Conservation (phyloP, 2,113 vertebrate genomes). For the Sigmodon hispidus region DNA sequence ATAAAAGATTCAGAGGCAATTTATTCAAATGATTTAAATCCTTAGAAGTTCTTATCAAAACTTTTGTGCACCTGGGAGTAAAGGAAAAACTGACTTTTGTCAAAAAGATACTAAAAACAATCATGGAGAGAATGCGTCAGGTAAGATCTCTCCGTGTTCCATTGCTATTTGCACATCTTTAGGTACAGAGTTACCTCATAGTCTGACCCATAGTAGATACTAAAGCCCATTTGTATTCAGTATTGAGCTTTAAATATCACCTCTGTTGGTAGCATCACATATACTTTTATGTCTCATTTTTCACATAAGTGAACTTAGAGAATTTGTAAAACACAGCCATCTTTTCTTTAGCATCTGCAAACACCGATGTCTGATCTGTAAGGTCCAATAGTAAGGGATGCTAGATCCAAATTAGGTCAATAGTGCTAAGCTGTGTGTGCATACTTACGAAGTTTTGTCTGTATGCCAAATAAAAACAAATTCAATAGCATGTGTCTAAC, state of each 20-base stretch:
- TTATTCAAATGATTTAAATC: conserved; percentile 49
- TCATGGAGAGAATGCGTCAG: background rate
- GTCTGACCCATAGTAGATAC: background rate
- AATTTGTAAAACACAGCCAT: conserved; percentile 9
- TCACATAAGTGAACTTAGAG: background rate
- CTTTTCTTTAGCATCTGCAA: background rate
- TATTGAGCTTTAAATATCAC: background rate
- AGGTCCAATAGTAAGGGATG: background rate
- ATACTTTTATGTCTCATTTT: background rate
- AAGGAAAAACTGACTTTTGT: background rate
- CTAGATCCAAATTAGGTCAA: background rate
- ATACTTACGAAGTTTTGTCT: conserved; percentile 7
- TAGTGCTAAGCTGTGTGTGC: background rate
- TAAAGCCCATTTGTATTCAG: background rate
- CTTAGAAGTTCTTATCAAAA: conserved; percentile 33
- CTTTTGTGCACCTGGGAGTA: background rate
- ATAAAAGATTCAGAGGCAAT: conserved; percentile 46
- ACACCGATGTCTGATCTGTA: background rate
- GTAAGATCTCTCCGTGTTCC: background rate
- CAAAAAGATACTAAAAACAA: conserved; percentile 4
- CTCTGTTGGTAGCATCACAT: background rate
- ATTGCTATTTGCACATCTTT: background rate
- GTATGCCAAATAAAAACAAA: conserved; percentile 37
- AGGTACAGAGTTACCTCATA: background rate
- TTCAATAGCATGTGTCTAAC: conserved; percentile 57